Base-by-base conservation (phyloP, 2,797 vertebrate species). In the Hapalemur alaotrensis region DNA sequence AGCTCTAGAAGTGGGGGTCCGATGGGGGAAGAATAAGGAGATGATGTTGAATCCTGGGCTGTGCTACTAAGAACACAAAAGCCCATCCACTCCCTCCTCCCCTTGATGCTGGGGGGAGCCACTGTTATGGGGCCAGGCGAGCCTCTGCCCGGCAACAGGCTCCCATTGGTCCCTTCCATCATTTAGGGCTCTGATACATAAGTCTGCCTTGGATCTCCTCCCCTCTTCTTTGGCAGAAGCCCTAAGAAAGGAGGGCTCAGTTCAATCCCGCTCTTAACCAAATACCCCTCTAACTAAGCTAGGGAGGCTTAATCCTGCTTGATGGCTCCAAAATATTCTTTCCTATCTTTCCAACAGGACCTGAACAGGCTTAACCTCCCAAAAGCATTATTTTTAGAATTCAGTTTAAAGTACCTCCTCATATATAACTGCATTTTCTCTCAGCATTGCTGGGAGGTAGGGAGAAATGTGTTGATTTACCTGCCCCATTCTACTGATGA, bases 401-500 rank as follows among this genome's bases (percentile, higher is more conserved):
- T 95, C 50, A 78, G 15, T 20, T 91, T 52, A 76, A 95, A 92
- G 48, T 23, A 91, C 30, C 38, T 84, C 92, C 25, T 92, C 57
- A 80, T 14, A 54, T 2, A 17, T 25, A 50, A 65, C 1, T 79
- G 5, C 25, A 70, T 88, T 93, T 81, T 88, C 90, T 72, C 25
- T 95, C 41, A 78, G 69, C 54, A 82, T 7, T 48, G 9, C 13
- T 88, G 18, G 82, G 48, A 46, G 43, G 32, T 11, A 88, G 9
- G 20, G 50, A 91, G 32, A 63, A 80, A 86, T 52, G 52, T 4
- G 28, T 4, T 57, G 23, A 78, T 23, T 79, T 95, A n/a, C 43
- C 57, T 46, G 7, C 8, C 73, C 85, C 28, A 14, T 18, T 52
- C 61, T 69, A 75, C 22, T 91, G 79, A 67, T 22, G 28, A 57